phyloP scores from a whole-genome alignment of 2,113 vertebrate genomes.

The Colius striatus region DNA sequence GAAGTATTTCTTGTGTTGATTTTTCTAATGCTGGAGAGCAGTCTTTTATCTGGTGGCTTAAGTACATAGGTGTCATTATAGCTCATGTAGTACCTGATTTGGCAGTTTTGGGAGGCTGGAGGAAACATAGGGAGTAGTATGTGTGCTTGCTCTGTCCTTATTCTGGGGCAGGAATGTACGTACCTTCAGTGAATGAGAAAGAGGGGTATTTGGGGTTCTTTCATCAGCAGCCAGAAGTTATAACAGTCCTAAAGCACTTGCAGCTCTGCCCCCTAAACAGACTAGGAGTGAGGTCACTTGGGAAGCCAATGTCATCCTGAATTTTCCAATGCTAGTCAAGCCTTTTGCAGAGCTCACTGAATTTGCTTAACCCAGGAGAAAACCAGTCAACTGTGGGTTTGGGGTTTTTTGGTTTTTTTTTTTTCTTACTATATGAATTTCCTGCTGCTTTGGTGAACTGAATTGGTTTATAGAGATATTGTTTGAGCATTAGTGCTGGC shows the following conservation, averaged over 20 bases:
- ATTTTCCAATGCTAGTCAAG: not conserved
- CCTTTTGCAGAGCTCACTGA: not conserved
- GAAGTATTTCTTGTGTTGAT: not conserved
- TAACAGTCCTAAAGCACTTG: not conserved
- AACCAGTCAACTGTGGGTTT: not conserved
- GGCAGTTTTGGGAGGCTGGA: not conserved
- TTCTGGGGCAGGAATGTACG: not conserved
- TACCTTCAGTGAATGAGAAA: not conserved
- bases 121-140: not conserved
- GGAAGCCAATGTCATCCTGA: not conserved
- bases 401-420: not conserved
- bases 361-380: not conserved
- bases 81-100: not conserved
- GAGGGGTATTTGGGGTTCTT: not conserved
- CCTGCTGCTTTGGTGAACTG: not conserved
- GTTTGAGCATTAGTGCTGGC: not conserved
- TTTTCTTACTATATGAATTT: not conserved
- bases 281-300: not conserved
- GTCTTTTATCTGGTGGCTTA: not conserved
- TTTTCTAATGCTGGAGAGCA: not conserved
- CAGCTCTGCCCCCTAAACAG: not conserved
- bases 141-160: not conserved
- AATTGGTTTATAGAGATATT: not conserved
- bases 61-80: not conserved
- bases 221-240: not conserved